Evolutionary conservation across 2,888 invertebrate species (phyloP).

Genomic region (Hecatera dysodea): DNA sequence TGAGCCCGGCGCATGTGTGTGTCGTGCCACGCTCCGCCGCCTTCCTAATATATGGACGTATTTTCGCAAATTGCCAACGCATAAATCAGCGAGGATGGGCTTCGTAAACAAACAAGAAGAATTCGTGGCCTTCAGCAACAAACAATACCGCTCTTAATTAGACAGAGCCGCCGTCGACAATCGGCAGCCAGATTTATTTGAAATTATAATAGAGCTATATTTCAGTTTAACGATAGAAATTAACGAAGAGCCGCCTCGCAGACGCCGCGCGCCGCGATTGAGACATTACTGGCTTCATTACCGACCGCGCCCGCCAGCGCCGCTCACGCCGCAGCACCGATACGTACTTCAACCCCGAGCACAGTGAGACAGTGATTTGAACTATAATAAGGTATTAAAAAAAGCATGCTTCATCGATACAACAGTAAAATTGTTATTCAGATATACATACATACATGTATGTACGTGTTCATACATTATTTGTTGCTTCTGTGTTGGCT

Average conservation of each 20-base stretch:
- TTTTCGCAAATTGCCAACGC: constrained; percentile 33
- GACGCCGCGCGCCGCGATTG: constrained; percentile 11
- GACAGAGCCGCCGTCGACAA: constrained; percentile 14
- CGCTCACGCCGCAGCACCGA: neutral
- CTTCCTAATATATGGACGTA: constrained; percentile 22
- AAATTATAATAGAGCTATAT: constrained; percentile 64
- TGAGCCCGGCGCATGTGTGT: neutral
- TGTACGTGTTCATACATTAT: too few species aligned
- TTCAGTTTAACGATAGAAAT: constrained; percentile 64
- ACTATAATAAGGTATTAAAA: too few species aligned
- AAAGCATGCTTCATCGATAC: neutral
- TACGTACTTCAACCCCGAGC: neutral
- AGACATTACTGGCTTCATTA: constrained; percentile 10
- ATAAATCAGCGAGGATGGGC: constrained; percentile 20
- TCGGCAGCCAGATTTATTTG: constrained; percentile 55
- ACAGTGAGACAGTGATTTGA: neutral
- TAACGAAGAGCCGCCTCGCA: constrained; percentile 44
- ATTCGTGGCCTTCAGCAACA: constrained; percentile 18
- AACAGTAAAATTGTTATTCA: neutral
- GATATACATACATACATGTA: too few species aligned
- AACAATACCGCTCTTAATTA: constrained; percentile 35
- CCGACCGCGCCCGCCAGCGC: constrained; percentile 7
- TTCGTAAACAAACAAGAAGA: constrained; percentile 35
- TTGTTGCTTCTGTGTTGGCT: too few species aligned
- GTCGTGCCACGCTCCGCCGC: constrained; percentile 1